Evolutionary conservation across 2,888 invertebrate species (phyloP), one percentile per base, ranked within the genome.

Genomic region (Lamellibrachia columna): DNA sequence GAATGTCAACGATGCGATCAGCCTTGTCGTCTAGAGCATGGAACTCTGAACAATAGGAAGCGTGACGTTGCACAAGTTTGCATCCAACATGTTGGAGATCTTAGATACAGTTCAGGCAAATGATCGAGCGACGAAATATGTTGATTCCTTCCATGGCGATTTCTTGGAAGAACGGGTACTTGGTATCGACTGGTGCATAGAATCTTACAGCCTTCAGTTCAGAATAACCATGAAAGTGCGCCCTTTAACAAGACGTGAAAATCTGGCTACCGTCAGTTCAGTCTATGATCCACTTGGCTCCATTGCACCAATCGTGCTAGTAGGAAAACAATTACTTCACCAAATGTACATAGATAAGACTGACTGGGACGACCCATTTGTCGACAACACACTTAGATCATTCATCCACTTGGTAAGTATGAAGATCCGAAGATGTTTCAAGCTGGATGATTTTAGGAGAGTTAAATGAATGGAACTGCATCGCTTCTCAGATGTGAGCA

Each of bases 281-380:
- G 90, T 95, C 4, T 94, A 94, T 92, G 95, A 94, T 92, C 94
- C 95, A 0, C 92, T 95, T 90, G 94, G 94, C 9, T 92, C 94
- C 60, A n/a, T n/a, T n/a, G n/a, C n/a, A n/a, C n/a, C n/a, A n/a
- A n/a, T n/a, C n/a, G n/a, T n/a, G n/a, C n/a, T n/a, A n/a, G n/a
- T n/a, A n/a, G n/a, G n/a, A n/a, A n/a, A n/a, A n/a, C n/a, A n/a
- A n/a, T n/a, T n/a, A n/a, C n/a, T n/a, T n/a, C n/a, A n/a, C n/a
- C n/a, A n/a, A n/a, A n/a, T n/a, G n/a, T n/a, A n/a, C n/a, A 60
- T n/a, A n/a, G 60, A 93, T 8, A 90, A 1, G 93, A 92, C 92
- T 94, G 92, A 53, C 11, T 93, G 95, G 94, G 94, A 94, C 92
- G 93, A 92, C 52, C 93, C 94, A 22, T 9, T 94, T 9, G 93